Base-by-base conservation (phyloP, 23 tunicate species). In the Corella eumyota region DNA sequence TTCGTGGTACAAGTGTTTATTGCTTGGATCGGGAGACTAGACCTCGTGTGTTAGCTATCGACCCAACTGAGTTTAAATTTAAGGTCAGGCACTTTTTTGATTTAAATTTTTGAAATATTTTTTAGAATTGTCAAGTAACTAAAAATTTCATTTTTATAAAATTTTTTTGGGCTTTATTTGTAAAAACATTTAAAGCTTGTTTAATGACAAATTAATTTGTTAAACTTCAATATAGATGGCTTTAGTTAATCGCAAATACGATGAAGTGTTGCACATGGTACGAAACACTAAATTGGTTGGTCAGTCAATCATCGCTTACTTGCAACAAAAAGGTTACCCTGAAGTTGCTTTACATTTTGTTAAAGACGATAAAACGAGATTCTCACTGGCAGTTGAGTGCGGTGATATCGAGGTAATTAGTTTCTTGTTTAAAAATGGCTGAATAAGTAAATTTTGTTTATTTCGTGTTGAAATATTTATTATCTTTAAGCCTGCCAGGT, bases 321-420 rank as follows among this genome's bases (percentile, higher is more conserved):
- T 92, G 72, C 91, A 92, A 71, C 92, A 92, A 53, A 92, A 92
- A 66, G 98, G 98, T n/a, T 92, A 92, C 45, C 98, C 98, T 11
- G 98, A 92, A 76, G 98, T 92, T 0, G 98, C 98, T 0, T 45
- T 92, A 60, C 98, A 92, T 49, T 92, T 92, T 35, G 98, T 92
- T 47, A 92, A 92, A 37, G 98, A 92, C 38, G 98, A 92, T 37
- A 92, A 92, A 51, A 92, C 98, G 1, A 60, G 93, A 46, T 92
- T 92, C 46, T 35, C 93, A 6, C 65, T 92, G 44, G 98, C 98
- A 6, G 28, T 92, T 28, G 98, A 92, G 30, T 92, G 98, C 65
- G 98, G 93, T 1, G 85, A 92, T 46, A 92, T 92, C 23, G 98
- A 92, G 76, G 96, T 88, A 62, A 37, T 25, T 4, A 2, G 2